phyloP scores from a whole-genome alignment of 2,113 vertebrate genomes.

The Elaphurus davidianus region DNA sequence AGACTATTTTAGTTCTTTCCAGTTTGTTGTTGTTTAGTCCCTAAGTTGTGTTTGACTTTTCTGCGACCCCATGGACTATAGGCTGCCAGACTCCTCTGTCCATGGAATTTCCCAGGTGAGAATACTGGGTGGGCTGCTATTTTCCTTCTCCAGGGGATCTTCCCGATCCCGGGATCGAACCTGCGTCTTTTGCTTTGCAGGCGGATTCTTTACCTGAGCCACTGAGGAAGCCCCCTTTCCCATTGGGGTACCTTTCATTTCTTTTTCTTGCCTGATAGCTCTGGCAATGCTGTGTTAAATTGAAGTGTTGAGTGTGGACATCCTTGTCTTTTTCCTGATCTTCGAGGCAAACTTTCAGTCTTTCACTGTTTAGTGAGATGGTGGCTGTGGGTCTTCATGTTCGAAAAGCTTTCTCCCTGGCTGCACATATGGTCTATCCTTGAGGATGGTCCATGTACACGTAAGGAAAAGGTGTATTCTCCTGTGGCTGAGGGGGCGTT shows the following conservation, averaged over 20 bases:
- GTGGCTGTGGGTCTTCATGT: not conserved
- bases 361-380: too few relatives aligned
- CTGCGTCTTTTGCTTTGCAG: not conserved
- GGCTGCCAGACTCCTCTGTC: not conserved
- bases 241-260: not conserved
- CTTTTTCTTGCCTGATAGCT: not conserved
- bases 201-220: not conserved
- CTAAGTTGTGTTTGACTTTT: not conserved
- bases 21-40: not conserved
- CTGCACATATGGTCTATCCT: not conserved
- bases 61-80: accelerated
- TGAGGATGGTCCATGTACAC: not conserved
- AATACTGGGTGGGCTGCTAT: not conserved
- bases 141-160: not conserved
- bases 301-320: not conserved
- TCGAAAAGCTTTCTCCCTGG: not conserved
- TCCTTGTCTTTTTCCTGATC: not conserved
- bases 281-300: not conserved
- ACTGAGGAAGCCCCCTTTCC: not conserved
- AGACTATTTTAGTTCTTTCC: not conserved
- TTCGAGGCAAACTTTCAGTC: not conserved
- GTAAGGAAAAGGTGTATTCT: too few relatives aligned
- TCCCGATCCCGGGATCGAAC: accelerated
- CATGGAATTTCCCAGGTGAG: not conserved
- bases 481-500: not conserved